phyloP scores from a whole-genome alignment of 2,888 invertebrate genomes.

The Coelinius sp. region DNA sequence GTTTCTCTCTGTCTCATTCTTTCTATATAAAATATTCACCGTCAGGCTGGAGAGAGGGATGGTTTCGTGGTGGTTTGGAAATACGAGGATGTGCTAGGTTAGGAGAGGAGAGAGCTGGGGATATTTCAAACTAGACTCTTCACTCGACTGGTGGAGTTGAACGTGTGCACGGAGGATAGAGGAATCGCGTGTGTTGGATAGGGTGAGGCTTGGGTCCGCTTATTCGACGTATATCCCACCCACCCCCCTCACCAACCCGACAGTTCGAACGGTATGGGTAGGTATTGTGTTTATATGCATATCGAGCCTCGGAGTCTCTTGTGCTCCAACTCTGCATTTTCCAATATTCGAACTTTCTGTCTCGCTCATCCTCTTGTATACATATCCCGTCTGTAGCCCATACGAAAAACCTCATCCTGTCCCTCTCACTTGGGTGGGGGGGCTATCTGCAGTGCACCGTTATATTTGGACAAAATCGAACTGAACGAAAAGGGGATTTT shows the following conservation, averaged over 20 bases:
- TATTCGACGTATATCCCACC: conserved; percentile 28
- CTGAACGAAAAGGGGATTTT: conserved; percentile 47
- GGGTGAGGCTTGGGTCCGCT: too few relatives aligned
- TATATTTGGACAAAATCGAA: conserved; percentile 70
- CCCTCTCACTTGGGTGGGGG: conserved; percentile 40
- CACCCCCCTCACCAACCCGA: neutral
- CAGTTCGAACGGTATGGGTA: conserved; percentile 52
- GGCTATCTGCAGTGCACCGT: conserved; percentile 57
- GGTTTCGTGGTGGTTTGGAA: neutral
- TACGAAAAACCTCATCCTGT: conserved; percentile 29
- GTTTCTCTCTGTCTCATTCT: conserved; percentile 37
- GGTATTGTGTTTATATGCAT: conserved; percentile 71
- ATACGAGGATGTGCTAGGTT: too few relatives aligned
- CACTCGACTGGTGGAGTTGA: neutral
- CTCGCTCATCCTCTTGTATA: conserved; percentile 27
- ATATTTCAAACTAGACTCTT: conserved; percentile 2
- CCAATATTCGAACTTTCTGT: conserved; percentile 66
- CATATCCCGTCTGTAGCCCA: conserved; percentile 30
- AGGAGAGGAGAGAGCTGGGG: conserved; percentile 14
- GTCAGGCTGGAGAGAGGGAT: conserved; percentile 14
- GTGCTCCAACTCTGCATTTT: conserved; percentile 67
- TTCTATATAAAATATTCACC: conserved; percentile 51
- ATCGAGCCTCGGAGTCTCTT: conserved; percentile 61
- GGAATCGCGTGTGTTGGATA: conserved; percentile 39
- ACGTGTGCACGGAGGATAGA: neutral